Conservation (phyloP, 2,113 vertebrate species). For the Oreochromis spilurus region DNA sequence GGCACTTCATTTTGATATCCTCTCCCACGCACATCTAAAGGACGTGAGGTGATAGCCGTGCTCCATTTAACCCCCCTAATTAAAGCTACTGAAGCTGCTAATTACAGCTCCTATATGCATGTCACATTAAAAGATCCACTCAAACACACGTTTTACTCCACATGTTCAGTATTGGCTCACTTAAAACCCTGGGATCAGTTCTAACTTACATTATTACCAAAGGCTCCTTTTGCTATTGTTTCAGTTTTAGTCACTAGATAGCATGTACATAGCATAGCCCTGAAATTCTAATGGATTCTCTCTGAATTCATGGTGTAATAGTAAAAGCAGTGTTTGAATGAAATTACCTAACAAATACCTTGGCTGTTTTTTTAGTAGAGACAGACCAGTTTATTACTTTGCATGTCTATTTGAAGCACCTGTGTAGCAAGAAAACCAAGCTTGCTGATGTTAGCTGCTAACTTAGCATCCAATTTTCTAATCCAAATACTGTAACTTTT, state of each 20-base stretch:
- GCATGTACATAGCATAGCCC: background rate
- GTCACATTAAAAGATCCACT: slow-evolving; percentile 18
- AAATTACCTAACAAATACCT: background rate
- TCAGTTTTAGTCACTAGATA: background rate
- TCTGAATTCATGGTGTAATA: background rate
- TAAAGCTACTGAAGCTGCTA: slow-evolving; percentile 41
- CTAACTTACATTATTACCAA: background rate
- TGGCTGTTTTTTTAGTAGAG: background rate
- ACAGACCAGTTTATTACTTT: background rate
- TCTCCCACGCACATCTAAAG: slow-evolving; percentile 29
- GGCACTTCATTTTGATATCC: slow-evolving; percentile 6
- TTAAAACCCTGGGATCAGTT: background rate
- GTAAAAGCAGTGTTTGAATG: background rate
- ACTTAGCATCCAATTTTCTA: background rate
- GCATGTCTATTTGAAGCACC: background rate
- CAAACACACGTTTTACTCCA: background rate
- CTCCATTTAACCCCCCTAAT: slow-evolving; percentile 49
- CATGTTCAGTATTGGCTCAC: background rate
- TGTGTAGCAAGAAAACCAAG: background rate
- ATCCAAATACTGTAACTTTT: background rate
- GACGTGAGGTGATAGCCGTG: background rate
- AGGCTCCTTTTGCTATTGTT: background rate
- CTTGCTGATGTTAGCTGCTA: background rate
- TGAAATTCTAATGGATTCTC: background rate
- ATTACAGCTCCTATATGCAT: slow-evolving; percentile 28